These are phyloP conservation scores for Linnaemya tessellans DNA, from an alignment of 2,888 invertebrate species.

Conservation along the genomic window DNA sequence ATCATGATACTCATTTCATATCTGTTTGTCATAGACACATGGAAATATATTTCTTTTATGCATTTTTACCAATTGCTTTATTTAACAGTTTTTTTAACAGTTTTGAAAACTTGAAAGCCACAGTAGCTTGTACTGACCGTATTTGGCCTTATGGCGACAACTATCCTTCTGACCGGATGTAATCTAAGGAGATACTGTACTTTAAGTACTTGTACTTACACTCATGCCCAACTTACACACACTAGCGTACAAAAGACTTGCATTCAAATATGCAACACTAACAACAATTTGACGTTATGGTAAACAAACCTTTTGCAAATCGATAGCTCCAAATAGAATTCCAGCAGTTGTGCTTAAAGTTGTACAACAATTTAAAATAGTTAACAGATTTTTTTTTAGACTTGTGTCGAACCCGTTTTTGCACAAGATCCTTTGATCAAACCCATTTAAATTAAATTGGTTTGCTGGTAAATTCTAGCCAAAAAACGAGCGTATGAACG, in stretches of 20 bases:
- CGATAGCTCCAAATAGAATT: not conserved
- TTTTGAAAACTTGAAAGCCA: not conserved
- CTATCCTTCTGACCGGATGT: conserved; percentile 18
- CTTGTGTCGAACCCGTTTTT: no score
- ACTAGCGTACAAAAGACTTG: not conserved
- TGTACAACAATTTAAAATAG: not conserved
- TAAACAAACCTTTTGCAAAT: not conserved
- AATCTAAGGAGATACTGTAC: conserved; percentile 21
- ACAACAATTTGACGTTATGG: not conserved
- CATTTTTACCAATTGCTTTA: not conserved
- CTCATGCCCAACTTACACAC: not conserved
- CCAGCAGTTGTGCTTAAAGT: not conserved
- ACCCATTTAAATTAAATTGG: no score
- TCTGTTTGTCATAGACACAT: not conserved
- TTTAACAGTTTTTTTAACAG: not conserved
- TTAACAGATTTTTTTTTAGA: no score
- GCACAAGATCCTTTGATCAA: no score
- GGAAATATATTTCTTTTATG: not conserved
- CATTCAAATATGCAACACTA: not conserved
- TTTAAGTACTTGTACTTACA: conserved; percentile 15
- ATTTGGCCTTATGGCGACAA: conserved; percentile 22
- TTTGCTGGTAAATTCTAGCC: no score
- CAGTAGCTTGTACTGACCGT: not conserved
- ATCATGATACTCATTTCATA: no score
- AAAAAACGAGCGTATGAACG: no score